Percentiles rank a stretch among this genome's conserved stretches.
phyloP scores from a whole-genome alignment of 2,888 invertebrate species.

The Lamellibrachia columna region DNA sequence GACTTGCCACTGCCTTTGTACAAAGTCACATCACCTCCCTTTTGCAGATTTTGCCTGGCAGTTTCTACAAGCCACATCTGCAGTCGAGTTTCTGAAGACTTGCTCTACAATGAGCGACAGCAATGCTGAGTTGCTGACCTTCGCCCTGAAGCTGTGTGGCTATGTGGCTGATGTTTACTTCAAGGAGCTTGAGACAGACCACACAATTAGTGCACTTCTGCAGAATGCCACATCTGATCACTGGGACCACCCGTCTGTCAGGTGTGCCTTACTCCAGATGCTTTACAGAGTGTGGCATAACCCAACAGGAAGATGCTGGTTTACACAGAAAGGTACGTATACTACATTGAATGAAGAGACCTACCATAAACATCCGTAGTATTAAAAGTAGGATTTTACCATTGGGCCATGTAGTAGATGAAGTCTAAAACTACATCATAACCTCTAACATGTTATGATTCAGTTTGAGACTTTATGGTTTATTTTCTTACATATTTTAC shows the following conservation, averaged over 20 bases:
- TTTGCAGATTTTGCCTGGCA: background rate
- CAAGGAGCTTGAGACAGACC: background rate
- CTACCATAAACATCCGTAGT: background rate
- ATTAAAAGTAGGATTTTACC: too few species aligned
- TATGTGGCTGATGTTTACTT: conserved; percentile 9
- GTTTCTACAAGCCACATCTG: background rate
- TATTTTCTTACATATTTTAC: background rate
- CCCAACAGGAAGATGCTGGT: background rate
- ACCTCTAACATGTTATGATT: too few species aligned
- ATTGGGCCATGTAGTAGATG: background rate
- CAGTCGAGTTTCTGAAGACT: background rate
- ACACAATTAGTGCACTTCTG: background rate
- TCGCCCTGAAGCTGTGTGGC: background rate
- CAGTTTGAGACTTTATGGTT: too few species aligned
- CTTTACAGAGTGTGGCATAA: background rate
- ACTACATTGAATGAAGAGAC: background rate
- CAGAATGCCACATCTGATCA: background rate
- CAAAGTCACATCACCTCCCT: background rate
- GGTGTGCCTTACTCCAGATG: background rate
- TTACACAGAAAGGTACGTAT: background rate
- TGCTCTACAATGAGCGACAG: background rate
- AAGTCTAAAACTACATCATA: background rate
- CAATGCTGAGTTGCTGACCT: background rate
- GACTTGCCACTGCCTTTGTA: background rate
- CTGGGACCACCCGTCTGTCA: background rate